Base-by-base conservation (phyloP, 1,140 invertebrate species). In the Drosophila jambulina region DNA sequence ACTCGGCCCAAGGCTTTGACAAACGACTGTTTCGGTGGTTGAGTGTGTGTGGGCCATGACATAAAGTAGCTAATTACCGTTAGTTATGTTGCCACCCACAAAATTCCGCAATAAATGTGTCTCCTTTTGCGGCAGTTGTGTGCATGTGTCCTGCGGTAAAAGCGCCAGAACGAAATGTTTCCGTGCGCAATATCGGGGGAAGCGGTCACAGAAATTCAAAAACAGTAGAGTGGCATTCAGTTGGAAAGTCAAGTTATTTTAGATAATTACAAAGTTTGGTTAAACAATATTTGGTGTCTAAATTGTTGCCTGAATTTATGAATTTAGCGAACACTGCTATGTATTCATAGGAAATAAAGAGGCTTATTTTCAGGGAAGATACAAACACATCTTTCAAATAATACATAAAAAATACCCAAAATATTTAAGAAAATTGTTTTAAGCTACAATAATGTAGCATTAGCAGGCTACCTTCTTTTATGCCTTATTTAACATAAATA, bases 51-150 rank as follows among this genome's bases (percentile, higher is more conserved):
- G 25, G 29, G 25, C 45, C 87, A 70, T 90, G 81, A 72, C 84
- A 88, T 84, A 81, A 88, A 90, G 69, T 84, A 88, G 84, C 84
- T 88, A 88, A 88, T 88, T 88, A 90, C 78, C 68, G 80, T 88
- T 88, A 90, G 84, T 90, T 88, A 88, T 88, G 84, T 75, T 83
- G 65, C 78, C 77, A 58, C 81, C 85, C 84, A 81, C 85, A 75
- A 83, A 87, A 83, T 78, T 58, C 69, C 68, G 74, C 68, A 83
- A 87, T 78, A 88, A 80, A 87, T 88, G 80, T 61, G 67, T 49
- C 74, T 57, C 46, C 61, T 48, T 8, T 34, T 49, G 64, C 45
- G 56, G 40, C n/a, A 42, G 38, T 36, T 32, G 36, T 46, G 36
- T 60, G 45, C 45, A 60, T 67, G 46, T 64, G 27, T 49, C n/a